Conservation (phyloP, 2,113 vertebrate species). For the Tiliqua scincoides region DNA sequence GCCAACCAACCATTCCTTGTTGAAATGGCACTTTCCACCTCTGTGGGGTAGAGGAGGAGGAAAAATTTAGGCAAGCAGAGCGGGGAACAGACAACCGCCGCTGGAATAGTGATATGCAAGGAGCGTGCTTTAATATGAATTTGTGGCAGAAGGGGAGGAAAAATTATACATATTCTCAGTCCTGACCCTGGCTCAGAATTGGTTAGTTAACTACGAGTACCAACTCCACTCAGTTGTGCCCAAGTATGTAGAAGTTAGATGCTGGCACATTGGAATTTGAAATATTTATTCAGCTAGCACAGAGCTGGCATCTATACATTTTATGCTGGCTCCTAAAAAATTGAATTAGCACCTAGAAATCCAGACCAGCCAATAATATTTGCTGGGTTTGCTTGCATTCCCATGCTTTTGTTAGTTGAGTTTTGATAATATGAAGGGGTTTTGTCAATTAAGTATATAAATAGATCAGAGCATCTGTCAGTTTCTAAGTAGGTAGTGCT, state of each 20-base stretch:
- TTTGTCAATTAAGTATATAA: constrained; percentile 25
- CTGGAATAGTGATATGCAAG: background rate
- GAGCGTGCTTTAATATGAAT: background rate
- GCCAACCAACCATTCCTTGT: too few relatives aligned
- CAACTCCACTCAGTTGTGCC: background rate
- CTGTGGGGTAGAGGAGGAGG: background rate
- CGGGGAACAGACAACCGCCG: too few relatives aligned
- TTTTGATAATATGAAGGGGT: constrained; percentile 2
- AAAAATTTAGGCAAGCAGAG: background rate
- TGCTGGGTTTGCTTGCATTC: background rate
- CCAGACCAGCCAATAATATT: constrained; percentile 17
- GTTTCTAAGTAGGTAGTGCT: background rate
- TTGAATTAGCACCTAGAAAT: background rate
- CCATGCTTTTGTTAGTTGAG: background rate
- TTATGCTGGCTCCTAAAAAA: background rate
- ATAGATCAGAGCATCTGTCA: constrained; percentile 25
- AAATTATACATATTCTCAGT: background rate
- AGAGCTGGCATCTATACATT: background rate
- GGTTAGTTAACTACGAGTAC: too few relatives aligned
- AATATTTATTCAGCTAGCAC: constrained; percentile 9
- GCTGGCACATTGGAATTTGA: background rate
- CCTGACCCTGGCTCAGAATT: background rate
- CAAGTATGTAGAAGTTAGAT: background rate
- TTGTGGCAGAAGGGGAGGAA: background rate
- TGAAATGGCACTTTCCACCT: background rate